phyloP scores from a whole-genome alignment of 2,888 invertebrate genomes.

The Conchocele bisecta region DNA sequence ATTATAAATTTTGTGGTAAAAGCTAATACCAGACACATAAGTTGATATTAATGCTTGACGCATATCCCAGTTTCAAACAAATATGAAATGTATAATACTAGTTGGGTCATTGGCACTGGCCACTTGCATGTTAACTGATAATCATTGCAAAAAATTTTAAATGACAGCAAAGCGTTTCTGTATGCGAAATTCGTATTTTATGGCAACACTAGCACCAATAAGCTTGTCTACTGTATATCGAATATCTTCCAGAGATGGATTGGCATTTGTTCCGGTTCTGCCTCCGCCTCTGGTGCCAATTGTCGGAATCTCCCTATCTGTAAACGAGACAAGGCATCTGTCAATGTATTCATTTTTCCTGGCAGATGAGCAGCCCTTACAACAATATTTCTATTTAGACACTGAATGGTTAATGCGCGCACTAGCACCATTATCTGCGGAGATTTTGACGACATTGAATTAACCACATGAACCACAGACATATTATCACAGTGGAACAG shows the following conservation, averaged over 20 bases:
- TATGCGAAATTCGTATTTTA: not conserved
- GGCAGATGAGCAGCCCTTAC: constrained; percentile 24
- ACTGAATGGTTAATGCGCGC: constrained; percentile 19
- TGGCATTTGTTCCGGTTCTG: not conserved
- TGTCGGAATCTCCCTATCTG: constrained; percentile 16
- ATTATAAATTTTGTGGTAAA: constrained; percentile 5
- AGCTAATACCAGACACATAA: constrained; percentile 13
- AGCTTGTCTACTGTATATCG: not conserved
- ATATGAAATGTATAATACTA: constrained; percentile 8
- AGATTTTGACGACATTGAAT: constrained; percentile 17
- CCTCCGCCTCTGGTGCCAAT: constrained; percentile 16
- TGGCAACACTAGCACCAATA: constrained; percentile 1
- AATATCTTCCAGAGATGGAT: constrained; percentile 21
- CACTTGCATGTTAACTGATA: not conserved
- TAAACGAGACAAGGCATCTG: constrained; percentile 29
- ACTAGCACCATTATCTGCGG: constrained; percentile 23
- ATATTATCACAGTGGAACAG: constrained; percentile 27
- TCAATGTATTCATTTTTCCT: constrained; percentile 15
- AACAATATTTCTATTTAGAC: constrained; percentile 15
- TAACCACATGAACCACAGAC: constrained; percentile 35
- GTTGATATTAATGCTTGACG: not conserved
- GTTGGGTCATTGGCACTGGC: constrained; percentile 1
- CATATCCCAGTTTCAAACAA: not conserved
- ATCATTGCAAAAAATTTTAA: not conserved
- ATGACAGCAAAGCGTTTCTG: not conserved